These are phyloP conservation scores for Danionella dracula DNA, from an alignment of 2,797 vertebrate genomes.

Conservation along the genomic window DNA sequence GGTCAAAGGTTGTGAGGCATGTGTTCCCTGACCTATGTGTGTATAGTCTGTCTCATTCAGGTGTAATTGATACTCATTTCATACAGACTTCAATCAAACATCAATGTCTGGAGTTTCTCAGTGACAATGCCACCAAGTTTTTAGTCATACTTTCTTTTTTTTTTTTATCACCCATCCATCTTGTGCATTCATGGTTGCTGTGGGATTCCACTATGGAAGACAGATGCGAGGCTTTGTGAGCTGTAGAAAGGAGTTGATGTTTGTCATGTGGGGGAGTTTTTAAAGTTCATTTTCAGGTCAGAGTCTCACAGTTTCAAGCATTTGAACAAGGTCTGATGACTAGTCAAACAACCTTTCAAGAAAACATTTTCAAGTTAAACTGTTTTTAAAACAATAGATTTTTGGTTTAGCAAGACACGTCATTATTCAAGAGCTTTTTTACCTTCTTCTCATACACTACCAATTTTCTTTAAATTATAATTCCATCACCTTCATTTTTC, in stretches of 20 bases:
- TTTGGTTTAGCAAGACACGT: too few species aligned
- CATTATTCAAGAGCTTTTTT: too few species aligned
- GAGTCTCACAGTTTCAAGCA: not conserved
- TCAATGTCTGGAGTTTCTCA: conserved; percentile 8
- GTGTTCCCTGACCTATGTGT: conserved; percentile 1
- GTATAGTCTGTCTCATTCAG: conserved; percentile 2
- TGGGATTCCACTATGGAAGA: conserved; percentile 12
- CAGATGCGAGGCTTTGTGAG: not conserved
- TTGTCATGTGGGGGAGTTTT: not conserved
- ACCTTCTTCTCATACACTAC: too few species aligned
- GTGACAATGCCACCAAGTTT: not conserved
- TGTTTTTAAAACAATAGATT: too few species aligned
- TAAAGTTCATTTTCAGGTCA: conserved; percentile 2
- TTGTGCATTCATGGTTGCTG: not conserved
- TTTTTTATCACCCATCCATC: not conserved
- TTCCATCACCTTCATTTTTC: too few species aligned
- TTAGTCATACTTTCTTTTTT: not conserved
- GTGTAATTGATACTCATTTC: conserved; percentile 1
- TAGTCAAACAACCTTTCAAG: too few species aligned
- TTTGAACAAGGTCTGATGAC: too few species aligned
- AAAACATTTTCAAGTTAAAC: too few species aligned
- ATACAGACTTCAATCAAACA: not conserved
- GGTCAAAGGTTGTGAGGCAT: conserved; percentile 4
- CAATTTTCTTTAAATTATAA: too few species aligned
- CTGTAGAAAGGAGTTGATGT: conserved; percentile 6